phyloP scores from a whole-genome alignment of 1,140 invertebrate species.

The Diploscapter pachys region DNA sequence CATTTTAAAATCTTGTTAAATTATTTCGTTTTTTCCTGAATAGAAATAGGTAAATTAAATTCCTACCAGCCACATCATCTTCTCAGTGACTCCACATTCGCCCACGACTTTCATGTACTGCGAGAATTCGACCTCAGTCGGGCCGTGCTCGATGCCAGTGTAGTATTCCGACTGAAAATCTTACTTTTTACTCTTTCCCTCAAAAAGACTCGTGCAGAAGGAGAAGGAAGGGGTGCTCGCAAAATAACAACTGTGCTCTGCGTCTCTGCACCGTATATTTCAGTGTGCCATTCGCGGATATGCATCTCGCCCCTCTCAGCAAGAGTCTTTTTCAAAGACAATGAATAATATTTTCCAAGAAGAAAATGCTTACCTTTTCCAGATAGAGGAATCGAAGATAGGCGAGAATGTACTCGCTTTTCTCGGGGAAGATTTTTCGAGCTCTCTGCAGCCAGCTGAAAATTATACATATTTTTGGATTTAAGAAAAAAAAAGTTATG shows the following conservation, averaged over 20 bases:
- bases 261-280: too few species aligned
- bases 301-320: too few species aligned
- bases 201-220: too few species aligned
- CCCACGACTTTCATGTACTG: conserved; percentile 2
- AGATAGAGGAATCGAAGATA: conserved; percentile 9
- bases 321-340: too few species aligned
- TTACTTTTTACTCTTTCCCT: background rate
- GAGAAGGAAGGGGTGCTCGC: too few species aligned
- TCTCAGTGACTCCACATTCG: conserved; percentile 6
- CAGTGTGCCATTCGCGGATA: too few species aligned
- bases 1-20: too few species aligned
- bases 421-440: background rate
- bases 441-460: conserved; percentile 9
- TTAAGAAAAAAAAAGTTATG: too few species aligned
- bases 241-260: too few species aligned
- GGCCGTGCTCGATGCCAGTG: conserved; percentile 17
- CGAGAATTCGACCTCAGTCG: conserved; percentile 2
- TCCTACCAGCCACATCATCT: conserved; percentile 4
- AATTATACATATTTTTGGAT: too few species aligned
- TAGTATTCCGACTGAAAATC: conserved; percentile 17
- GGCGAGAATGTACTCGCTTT: background rate
- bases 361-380: conserved; percentile 7
- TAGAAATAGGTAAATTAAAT: background rate
- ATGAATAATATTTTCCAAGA: background rate
- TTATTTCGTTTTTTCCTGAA: too few species aligned